These are phyloP conservation scores for Brachionus calyciflorus DNA, from an alignment of 1,140 invertebrate genomes.

Conservation along the genomic window DNA sequence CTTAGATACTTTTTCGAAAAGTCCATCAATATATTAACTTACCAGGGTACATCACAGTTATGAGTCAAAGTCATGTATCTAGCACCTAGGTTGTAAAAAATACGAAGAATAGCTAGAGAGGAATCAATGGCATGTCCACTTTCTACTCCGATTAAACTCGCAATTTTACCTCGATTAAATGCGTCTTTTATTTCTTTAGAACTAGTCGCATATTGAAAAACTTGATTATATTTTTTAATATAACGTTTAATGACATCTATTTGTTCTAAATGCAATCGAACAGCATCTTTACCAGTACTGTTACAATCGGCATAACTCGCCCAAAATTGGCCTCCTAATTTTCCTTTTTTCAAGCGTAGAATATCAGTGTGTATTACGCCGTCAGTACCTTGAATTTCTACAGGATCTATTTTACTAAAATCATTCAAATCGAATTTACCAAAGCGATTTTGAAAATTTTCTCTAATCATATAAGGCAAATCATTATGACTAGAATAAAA, in stretches of 20 bases:
- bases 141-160: conserved; percentile 79
- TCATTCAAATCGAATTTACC: conserved; percentile 20
- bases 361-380: conserved; percentile 71
- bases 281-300: conserved; percentile 76
- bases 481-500: conserved; percentile 27
- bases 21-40: too few relatives aligned
- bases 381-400: not conserved
- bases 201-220: conserved; percentile 73
- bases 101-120: conserved; percentile 71
- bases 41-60: conserved; percentile 79
- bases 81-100: conserved; percentile 73
- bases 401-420: not conserved
- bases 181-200: conserved; percentile 73
- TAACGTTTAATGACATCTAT: conserved; percentile 79
- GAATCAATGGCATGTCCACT: conserved; percentile 76
- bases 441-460: conserved; percentile 42
- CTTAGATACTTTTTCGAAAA: too few relatives aligned
- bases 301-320: conserved; percentile 79
- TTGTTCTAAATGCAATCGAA: conserved; percentile 78
- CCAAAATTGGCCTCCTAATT: conserved; percentile 83
- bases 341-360: conserved; percentile 73
- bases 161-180: conserved; percentile 73
- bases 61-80: conserved; percentile 77
- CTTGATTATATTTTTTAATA: conserved; percentile 73
- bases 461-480: conserved; percentile 26